Evolutionary conservation across 1,140 invertebrate genomes (phyloP), one percentile per base, ranked within the genome.

Genomic region (Triops longicaudatus): DNA sequence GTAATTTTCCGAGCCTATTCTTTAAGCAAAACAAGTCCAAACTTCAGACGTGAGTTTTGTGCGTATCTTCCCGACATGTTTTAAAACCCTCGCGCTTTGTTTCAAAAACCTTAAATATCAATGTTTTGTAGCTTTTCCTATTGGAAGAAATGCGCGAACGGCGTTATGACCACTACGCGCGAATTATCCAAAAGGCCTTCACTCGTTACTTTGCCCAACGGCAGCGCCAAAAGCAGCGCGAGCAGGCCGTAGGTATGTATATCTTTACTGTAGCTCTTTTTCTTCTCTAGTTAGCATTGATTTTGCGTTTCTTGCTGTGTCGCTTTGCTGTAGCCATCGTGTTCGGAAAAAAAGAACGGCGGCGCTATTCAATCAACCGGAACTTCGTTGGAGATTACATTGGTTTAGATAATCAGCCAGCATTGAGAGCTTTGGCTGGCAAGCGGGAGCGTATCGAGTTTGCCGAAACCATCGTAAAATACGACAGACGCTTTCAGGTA

Each of bases 351-450:
- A 93, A 93, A 81, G 88, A 92, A 81, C 83, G 91, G 14, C 84
- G 90, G 78, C 82, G 86, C 9, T 86, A 85, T 80, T 92, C 90
- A 79, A 78, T 93, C 1, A 91, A 92, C 82, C 85, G 91, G 79
- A 90, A 90, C 82, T 93, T 92, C 84, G 86, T 89, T 26, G 90
- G 90, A 10, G 91, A 93, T 83, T 93, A 93, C 82, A 90, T 92
- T 78, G 86, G 87, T n/a, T 79, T 92, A 77, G 90, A 92, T 76
- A 84, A 88, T 76, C 85, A 87, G 78, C 89, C 89, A 7, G 86
- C 85, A 26, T 81, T 90, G 31, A 84, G 85, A 77, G 82, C 85
- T 73, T 82, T 91, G 11, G 86, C 91, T 63, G 88, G 88, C 27
- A 88, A 88, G 80, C 84, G 90, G 63, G 91, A 93, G 81, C 88